These are phyloP conservation scores for Rapana venosa DNA, from an alignment of 2,888 invertebrate genomes.

Conservation along the genomic window DNA sequence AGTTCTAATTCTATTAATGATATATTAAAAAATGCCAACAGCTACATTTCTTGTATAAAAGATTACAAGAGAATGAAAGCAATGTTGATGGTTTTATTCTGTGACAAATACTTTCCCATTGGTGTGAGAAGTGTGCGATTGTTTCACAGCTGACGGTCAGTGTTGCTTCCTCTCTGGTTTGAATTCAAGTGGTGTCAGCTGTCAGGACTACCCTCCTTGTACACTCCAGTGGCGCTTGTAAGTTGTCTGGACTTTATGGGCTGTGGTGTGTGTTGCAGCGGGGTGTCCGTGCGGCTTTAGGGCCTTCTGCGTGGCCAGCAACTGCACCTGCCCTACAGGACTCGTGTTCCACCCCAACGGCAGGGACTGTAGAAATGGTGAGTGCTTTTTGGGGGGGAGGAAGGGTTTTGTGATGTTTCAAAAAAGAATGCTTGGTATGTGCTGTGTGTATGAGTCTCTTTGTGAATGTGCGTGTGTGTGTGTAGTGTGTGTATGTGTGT, in stretches of 20 bases:
- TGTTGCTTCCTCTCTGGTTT: too few relatives aligned
- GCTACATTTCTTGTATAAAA: too few relatives aligned
- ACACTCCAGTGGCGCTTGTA: not conserved
- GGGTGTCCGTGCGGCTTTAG: conserved; percentile 60
- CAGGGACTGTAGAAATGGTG: conserved; percentile 63
- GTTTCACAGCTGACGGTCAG: too few relatives aligned
- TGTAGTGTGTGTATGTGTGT: not conserved
- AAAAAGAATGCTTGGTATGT: too few relatives aligned
- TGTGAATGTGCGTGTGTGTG: not conserved
- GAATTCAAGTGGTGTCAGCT: too few relatives aligned
- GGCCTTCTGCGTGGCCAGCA: conserved; percentile 52
- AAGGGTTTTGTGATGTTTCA: not conserved
- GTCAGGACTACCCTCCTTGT: not conserved
- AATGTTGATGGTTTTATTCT: too few relatives aligned
- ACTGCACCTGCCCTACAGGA: conserved; percentile 54
- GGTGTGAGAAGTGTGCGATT: too few relatives aligned
- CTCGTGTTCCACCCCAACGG: conserved; percentile 58
- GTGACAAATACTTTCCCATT: too few relatives aligned
- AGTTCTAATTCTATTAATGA: too few relatives aligned
- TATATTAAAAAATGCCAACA: too few relatives aligned
- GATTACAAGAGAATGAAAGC: too few relatives aligned
- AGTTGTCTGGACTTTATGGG: too few relatives aligned
- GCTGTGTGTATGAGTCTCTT: not conserved
- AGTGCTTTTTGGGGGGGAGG: not conserved
- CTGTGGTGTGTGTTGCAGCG: not conserved